These are phyloP conservation scores for Xanthorhoe designata DNA, from an alignment of 2,888 invertebrate genomes.

Conservation along the genomic window DNA sequence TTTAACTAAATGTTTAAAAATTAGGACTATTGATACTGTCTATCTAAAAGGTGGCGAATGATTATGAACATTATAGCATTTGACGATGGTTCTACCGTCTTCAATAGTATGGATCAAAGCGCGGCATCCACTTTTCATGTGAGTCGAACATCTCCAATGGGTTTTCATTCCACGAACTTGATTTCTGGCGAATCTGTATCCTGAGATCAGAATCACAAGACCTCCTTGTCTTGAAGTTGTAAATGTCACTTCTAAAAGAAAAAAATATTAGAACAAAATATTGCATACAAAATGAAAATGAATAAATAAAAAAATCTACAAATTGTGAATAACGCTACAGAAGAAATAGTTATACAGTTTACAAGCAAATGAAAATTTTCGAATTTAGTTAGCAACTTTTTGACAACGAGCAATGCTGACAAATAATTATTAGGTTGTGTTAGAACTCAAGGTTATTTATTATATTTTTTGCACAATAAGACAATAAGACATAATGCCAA, in stretches of 20 bases:
- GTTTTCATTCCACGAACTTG: conserved; percentile 35
- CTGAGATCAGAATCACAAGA: background rate
- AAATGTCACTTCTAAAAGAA: background rate
- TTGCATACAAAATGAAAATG: background rate
- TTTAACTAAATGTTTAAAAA: too few relatives aligned
- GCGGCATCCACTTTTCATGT: conserved; percentile 44
- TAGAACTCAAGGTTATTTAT: too few relatives aligned
- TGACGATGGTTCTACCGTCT: conserved; percentile 40
- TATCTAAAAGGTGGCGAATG: conserved; percentile 28
- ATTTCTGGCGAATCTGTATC: conserved; percentile 36
- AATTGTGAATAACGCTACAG: too few relatives aligned
- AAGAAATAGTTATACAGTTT: too few relatives aligned
- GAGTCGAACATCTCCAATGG: conserved; percentile 51
- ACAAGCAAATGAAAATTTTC: too few relatives aligned
- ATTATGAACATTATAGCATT: conserved; percentile 44
- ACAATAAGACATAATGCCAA: too few relatives aligned
- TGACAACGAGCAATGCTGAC: too few relatives aligned
- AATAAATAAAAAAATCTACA: too few relatives aligned
- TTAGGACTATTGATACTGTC: too few relatives aligned
- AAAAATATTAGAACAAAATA: background rate
- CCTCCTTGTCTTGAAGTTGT: background rate
- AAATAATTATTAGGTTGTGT: too few relatives aligned
- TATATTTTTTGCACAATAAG: too few relatives aligned
- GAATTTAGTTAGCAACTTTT: too few relatives aligned
- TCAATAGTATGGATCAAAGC: conserved; percentile 48